A percentile compares a stretch with the other conserved stretches of the same genome.
Conservation (phyloP, 2,888 invertebrate species). For the Eilema depressum region DNA sequence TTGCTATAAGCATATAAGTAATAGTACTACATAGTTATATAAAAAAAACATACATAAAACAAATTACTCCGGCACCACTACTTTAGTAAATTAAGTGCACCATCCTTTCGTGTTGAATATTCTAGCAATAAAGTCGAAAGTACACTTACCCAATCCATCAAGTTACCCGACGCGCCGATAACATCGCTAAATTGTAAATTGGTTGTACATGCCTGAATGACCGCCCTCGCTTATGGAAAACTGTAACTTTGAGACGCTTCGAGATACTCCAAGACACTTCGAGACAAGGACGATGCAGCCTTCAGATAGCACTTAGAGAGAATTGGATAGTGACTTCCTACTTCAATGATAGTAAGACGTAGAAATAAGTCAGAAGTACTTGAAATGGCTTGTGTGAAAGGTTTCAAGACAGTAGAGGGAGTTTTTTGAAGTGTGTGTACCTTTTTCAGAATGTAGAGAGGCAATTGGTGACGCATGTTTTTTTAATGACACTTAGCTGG, state of each 20-base stretch:
- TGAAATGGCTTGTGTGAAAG: not conserved
- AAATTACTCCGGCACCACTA: not conserved
- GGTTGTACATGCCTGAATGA: constrained; percentile 19
- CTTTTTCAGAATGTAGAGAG: not conserved
- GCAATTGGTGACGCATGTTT: no score
- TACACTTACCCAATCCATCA: constrained; percentile 43
- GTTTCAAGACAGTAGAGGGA: not conserved
- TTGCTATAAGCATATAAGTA: no score
- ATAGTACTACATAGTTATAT: no score
- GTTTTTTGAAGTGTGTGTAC: not conserved
- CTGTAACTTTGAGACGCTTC: constrained; percentile 9
- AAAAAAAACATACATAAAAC: not conserved
- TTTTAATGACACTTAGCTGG: no score
- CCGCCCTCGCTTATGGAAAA: constrained; percentile 23
- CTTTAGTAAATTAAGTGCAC: constrained; percentile 27
- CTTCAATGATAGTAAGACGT: not conserved
- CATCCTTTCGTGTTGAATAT: constrained; percentile 28
- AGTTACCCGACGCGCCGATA: constrained; percentile 35
- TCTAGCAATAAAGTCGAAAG: constrained; percentile 9
- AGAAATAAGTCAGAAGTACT: not conserved
- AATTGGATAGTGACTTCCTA: constrained; percentile 11
- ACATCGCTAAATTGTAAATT: constrained; percentile 41
- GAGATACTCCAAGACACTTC: not conserved
- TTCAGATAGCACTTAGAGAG: constrained; percentile 21
- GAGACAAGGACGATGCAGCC: constrained; percentile 11